Evolutionary conservation across 23 tunicate species (phyloP).

Genomic region (Clavelina lepadiformis): DNA sequence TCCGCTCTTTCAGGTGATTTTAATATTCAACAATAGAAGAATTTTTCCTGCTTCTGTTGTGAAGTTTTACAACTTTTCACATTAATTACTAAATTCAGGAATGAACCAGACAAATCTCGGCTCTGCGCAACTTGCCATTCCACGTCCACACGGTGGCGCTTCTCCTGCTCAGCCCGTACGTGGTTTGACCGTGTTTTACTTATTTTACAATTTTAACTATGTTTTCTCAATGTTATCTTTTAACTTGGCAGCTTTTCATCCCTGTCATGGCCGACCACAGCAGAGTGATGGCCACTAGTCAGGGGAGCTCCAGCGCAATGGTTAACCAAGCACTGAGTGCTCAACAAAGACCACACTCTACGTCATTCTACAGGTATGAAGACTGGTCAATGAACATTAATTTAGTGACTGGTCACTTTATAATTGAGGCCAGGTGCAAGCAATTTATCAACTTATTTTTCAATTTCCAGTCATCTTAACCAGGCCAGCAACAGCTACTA

Average conservation of each 20-base stretch:
- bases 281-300: slow-evolving; percentile 19
- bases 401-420: no score
- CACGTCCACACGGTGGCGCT: slow-evolving; percentile 48
- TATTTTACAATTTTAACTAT: background rate
- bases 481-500: slow-evolving; percentile 48
- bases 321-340: slow-evolving; percentile 30
- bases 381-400: background rate
- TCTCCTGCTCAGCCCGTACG: slow-evolving; percentile 67
- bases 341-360: slow-evolving; percentile 38
- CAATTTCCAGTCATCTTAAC: slow-evolving; percentile 29
- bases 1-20: slow-evolving; percentile 29
- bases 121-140: slow-evolving; percentile 24
- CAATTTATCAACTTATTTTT: background rate
- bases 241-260: background rate
- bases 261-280: slow-evolving; percentile 50
- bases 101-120: slow-evolving; percentile 43
- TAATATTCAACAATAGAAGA: background rate
- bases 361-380: slow-evolving; percentile 44
- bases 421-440: no score
- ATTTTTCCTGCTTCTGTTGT: background rate
- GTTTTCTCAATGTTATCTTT: background rate
- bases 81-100: background rate
- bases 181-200: no score
- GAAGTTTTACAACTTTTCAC: background rate
- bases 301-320: slow-evolving; percentile 20